Evolutionary conservation across 2,113 vertebrate species (phyloP).

Genomic region (Menidia beryllina): DNA sequence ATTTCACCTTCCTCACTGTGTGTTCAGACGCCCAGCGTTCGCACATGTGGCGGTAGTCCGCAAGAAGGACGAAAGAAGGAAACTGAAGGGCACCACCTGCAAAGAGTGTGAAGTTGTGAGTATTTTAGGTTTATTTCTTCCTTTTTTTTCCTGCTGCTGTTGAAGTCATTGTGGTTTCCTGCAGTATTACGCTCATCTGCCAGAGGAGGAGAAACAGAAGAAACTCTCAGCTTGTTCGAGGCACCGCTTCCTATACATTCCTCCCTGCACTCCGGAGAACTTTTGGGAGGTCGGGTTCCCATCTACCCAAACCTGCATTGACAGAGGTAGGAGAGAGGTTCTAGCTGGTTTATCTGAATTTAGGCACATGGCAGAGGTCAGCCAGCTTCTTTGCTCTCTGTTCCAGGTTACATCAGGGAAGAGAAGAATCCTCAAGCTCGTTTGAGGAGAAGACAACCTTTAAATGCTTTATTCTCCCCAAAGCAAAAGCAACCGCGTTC

Average conservation of each 20-base stretch:
- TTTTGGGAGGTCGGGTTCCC: conserved; percentile 99
- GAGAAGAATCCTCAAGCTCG: conserved; percentile 86
- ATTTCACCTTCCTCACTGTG: not conserved
- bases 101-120: conserved; percentile 97
- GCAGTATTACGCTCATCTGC: conserved; percentile 93
- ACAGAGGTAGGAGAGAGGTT: conserved; percentile 85
- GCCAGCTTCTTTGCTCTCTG: not conserved
- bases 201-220: conserved; percentile 89
- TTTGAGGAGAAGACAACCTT: conserved; percentile 88
- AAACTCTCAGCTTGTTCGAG: conserved; percentile 92
- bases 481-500: conserved; percentile 86
- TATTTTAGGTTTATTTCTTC: conserved; percentile 27
- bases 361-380: not conserved
- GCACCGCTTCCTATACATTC: conserved; percentile 91
- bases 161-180: not conserved
- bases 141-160: fast-evolving
- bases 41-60: conserved; percentile 93
- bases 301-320: conserved; percentile 93
- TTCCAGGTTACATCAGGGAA: conserved; percentile 90
- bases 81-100: conserved; percentile 92
- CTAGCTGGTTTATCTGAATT: not conserved
- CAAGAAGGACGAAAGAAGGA: conserved; percentile 95
- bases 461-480: conserved; percentile 89
- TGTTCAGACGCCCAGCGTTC: conserved; percentile 79
- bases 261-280: conserved; percentile 93